Conservation (phyloP, 2,113 vertebrate species). For the Psilopsiagon aurifrons region DNA sequence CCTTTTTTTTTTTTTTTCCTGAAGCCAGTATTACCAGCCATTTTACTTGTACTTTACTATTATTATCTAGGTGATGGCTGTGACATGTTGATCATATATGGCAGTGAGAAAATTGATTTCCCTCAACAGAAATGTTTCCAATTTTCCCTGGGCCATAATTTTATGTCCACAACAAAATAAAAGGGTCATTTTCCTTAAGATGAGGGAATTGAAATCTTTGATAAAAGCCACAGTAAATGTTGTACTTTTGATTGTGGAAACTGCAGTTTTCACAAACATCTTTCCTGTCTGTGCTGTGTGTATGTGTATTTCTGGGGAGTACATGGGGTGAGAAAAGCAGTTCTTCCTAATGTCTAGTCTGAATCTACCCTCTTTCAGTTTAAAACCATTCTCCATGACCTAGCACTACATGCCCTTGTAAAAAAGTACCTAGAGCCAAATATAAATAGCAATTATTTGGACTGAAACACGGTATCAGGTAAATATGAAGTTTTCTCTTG, state of each 20-base stretch:
- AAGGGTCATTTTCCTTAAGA: slow-evolving; percentile 95
- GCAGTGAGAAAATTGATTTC: slow-evolving; percentile 99
- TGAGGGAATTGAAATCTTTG: slow-evolving; percentile 93
- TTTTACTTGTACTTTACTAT: slow-evolving; percentile 84
- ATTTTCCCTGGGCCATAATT: slow-evolving; percentile 98
- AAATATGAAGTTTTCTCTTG: background rate
- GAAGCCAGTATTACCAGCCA: slow-evolving; percentile 79
- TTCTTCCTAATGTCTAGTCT: background rate
- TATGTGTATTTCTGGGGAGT: background rate
- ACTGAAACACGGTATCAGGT: background rate
- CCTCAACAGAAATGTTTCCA: slow-evolving; percentile 94
- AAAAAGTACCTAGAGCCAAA: background rate
- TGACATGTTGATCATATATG: slow-evolving; percentile 91
- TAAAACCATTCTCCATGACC: background rate
- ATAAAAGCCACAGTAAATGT: slow-evolving; percentile 90
- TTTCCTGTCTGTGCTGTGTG: slow-evolving; percentile 67
- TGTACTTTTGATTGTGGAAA: slow-evolving; percentile 87
- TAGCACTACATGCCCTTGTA: background rate
- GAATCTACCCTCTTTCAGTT: background rate
- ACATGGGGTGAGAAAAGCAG: background rate
- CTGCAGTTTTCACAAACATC: slow-evolving; percentile 78
- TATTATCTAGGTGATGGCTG: slow-evolving; percentile 87
- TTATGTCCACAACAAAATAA: slow-evolving; percentile 99
- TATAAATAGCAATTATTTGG: background rate
- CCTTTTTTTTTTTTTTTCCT: slow-evolving; percentile 23